Evolutionary conservation across 2,888 invertebrate species (phyloP).

Genomic region (Acrobasis suavella): DNA sequence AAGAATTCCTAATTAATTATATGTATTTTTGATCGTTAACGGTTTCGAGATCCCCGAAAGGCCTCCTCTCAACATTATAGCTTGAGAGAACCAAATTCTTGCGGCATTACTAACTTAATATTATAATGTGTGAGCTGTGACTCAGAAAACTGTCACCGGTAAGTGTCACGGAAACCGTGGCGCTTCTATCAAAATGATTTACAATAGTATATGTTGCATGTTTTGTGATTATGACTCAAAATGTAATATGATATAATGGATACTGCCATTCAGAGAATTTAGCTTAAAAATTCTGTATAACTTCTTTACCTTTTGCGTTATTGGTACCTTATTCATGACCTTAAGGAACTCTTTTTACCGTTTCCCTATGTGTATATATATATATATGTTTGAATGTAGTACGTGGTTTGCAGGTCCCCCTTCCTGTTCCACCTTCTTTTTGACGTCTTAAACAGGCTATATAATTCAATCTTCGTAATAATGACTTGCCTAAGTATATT

Average conservation of each 20-base stretch:
- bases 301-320: not conserved
- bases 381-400: too few relatives aligned
- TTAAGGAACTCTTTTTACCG: too few relatives aligned
- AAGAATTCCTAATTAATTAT: conserved; percentile 6
- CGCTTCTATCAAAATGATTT: conserved; percentile 33
- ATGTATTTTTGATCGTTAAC: conserved; percentile 38
- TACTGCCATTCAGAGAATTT: not conserved
- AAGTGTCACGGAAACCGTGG: conserved; percentile 24
- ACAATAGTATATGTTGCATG: conserved; percentile 24
- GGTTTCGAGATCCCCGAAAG: conserved; percentile 41
- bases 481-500: too few relatives aligned
- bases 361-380: too few relatives aligned
- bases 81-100: conserved; percentile 44
- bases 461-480: too few relatives aligned
- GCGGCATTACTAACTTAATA: conserved; percentile 41
- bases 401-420: too few relatives aligned
- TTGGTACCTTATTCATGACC: too few relatives aligned
- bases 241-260: conserved; percentile 1
- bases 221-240: not conserved
- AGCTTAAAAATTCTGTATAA: not conserved
- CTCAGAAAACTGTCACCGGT: conserved; percentile 35
- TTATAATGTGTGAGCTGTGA: conserved; percentile 40
- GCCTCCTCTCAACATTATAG: conserved; percentile 45
- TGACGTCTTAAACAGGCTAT: too few relatives aligned
- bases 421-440: too few relatives aligned